These are phyloP conservation scores for Mesoclemmys tuberculata DNA, from an alignment of 2,113 vertebrate genomes.

Conservation along the genomic window DNA sequence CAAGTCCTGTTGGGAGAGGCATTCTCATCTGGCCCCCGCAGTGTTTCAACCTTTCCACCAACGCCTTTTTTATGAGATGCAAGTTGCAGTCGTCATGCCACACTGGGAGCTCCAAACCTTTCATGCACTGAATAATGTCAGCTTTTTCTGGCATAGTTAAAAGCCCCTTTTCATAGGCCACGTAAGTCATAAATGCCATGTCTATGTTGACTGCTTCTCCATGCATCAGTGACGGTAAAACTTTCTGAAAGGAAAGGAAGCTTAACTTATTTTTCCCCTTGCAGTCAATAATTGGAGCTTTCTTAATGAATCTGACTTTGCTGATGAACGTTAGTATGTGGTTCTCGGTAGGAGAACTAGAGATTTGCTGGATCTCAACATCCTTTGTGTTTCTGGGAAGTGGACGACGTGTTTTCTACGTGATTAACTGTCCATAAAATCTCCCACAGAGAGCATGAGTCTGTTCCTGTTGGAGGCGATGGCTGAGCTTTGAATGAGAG, in stretches of 20 bases:
- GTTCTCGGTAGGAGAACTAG: background rate
- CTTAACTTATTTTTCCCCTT: background rate
- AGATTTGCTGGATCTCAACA: background rate
- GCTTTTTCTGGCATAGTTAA: conserved; percentile 73
- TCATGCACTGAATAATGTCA: conserved; percentile 85
- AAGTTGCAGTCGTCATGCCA: conserved; percentile 81
- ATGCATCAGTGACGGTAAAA: conserved; percentile 83
- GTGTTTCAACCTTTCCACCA: conserved; percentile 83
- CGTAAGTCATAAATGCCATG: conserved; percentile 87
- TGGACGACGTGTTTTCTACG: background rate
- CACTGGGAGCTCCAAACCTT: conserved; percentile 80
- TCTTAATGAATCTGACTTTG: background rate
- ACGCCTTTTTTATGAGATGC: conserved; percentile 79
- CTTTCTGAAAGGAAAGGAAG: conserved; percentile 64
- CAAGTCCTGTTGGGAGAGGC: conserved; percentile 82
- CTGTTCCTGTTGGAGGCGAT: background rate
- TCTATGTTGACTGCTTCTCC: conserved; percentile 86
- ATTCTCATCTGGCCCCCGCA: conserved; percentile 80
- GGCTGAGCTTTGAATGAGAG: background rate
- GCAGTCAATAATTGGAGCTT: background rate
- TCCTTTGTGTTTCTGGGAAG: background rate
- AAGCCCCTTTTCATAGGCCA: conserved; percentile 73
- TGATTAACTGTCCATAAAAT: conserved; percentile 4
- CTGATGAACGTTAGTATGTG: background rate
- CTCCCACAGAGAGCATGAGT: background rate